Base-by-base conservation (phyloP, 2,888 invertebrate genomes). In the Ecliptopera silaceata region DNA sequence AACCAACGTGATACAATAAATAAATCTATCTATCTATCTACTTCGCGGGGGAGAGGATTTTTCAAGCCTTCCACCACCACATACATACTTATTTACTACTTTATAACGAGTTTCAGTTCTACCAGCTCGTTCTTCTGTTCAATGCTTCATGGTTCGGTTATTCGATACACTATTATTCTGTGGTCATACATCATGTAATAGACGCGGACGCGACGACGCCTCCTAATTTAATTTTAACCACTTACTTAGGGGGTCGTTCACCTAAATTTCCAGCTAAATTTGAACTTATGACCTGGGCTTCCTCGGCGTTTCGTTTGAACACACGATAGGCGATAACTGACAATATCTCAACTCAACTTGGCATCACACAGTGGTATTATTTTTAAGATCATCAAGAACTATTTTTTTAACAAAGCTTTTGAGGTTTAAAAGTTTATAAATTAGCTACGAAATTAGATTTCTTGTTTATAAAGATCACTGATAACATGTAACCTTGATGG, bases 281-380 rank as follows among this genome's bases (percentile, higher is more conserved):
- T 80, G 80, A 81, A 77, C 82, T 66, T 68, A 56, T 76, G 80
- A 81, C 79, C 80, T 67, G 66, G 56, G 71, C 74, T 77, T 82
- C 80, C 80, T 79, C 73, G 62, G 72, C 68, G 59, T 43, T 47
- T 59, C 46, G 42, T 54, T 59, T 59, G 54, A 59, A 53, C 31
- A 20, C 12, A 26, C 22, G 41, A 42, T 42, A 42, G 20, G 22
- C 39, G 8, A n/a, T 4, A 45, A 41, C 53, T 32, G 39, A 36
- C 50, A 49, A 49, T 48, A 18, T 34, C 18, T 45, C 42, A 44
- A 45, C 32, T 50, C 18, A 44, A 17, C 32, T 13, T 26, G 10
- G 6, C 1, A 26, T 6, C 0, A 26, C 2, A 22, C 22, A 22
- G 22, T 4, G 22, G 6, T 6, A 22, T 22, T 22, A 0, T 22